A percentile compares a stretch with the other conserved stretches of the same genome.
Conservation (phyloP, 2,797 vertebrate species). For the Furcifer pardalis region DNA sequence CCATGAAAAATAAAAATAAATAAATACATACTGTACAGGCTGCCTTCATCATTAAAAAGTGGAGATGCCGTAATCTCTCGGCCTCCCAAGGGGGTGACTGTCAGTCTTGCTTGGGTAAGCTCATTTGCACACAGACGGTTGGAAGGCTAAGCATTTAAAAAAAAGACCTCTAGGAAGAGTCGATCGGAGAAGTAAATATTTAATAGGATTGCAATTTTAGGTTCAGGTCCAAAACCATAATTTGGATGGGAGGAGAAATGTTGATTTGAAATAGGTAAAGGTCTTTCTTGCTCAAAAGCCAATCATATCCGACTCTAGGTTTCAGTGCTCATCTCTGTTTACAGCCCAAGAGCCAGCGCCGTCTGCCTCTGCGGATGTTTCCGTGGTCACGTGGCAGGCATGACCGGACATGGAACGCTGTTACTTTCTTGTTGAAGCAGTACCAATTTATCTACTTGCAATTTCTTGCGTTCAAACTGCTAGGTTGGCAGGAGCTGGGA, state of each 20-base stretch:
- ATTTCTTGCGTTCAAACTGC: too few relatives aligned
- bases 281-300: too few relatives aligned
- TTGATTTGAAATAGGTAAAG: background rate
- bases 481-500: too few relatives aligned
- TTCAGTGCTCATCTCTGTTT: too few relatives aligned
- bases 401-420: too few relatives aligned
- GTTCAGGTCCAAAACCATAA: background rate
- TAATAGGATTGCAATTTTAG: background rate
- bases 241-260: background rate
- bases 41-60: conserved; percentile 47
- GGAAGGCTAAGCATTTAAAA: conserved; percentile 18
- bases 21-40: background rate
- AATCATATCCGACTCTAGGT: too few relatives aligned
- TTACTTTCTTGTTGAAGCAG: too few relatives aligned
- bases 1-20: conserved; percentile 5
- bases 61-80: conserved; percentile 34
- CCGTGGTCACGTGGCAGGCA: too few relatives aligned
- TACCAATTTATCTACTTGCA: too few relatives aligned
- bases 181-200: conserved; percentile 25
- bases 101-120: conserved; percentile 30
- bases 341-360: too few relatives aligned
- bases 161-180: conserved; percentile 9
- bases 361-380: too few relatives aligned
- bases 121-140: conserved; percentile 51
- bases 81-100: conserved; percentile 38